These are phyloP conservation scores for Plutella xylostella DNA, from an alignment of 2,888 invertebrate species.

Conservation along the genomic window DNA sequence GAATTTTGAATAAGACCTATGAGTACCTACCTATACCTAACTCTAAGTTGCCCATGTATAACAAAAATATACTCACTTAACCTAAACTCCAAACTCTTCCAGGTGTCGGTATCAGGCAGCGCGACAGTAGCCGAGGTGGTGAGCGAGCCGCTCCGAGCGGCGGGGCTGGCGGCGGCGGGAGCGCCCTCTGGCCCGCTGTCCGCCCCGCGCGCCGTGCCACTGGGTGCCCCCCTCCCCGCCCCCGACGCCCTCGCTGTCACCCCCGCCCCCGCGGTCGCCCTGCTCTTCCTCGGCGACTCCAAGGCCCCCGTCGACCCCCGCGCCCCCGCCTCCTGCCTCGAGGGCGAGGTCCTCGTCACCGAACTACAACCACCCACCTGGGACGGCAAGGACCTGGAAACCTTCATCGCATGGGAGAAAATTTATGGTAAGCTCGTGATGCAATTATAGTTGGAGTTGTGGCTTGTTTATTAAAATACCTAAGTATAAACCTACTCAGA, in stretches of 20 bases:
- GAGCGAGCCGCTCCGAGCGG: conserved; percentile 53
- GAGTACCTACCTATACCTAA: too few species aligned
- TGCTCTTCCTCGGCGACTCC: conserved; percentile 72
- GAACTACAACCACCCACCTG: conserved; percentile 68
- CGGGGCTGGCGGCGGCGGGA: conserved; percentile 49
- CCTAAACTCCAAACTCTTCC: conserved; percentile 21
- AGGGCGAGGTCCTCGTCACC: conserved; percentile 74
- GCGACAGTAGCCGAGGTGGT: conserved; percentile 58
- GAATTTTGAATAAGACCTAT: too few species aligned
- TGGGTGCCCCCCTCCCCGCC: conserved; percentile 37
- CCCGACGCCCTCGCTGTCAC: conserved; percentile 31
- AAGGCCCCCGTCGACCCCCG: conserved; percentile 73
- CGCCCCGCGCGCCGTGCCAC: conserved; percentile 38
- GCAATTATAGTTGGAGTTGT: not conserved
- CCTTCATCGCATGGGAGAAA: conserved; percentile 60
- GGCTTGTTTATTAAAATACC: too few species aligned
- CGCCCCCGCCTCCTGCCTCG: conserved; percentile 66
- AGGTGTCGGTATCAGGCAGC: conserved; percentile 54
- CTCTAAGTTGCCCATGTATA: too few species aligned
- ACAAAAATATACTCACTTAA: conserved; percentile 1
- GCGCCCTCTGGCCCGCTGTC: conserved; percentile 49
- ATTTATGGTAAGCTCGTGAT: conserved; percentile 45
- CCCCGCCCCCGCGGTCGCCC: conserved; percentile 45
- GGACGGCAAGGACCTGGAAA: conserved; percentile 64
- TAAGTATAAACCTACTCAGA: too few species aligned